Conservation (phyloP, 2,888 invertebrate genomes). For the Notocelia uddmanniana region DNA sequence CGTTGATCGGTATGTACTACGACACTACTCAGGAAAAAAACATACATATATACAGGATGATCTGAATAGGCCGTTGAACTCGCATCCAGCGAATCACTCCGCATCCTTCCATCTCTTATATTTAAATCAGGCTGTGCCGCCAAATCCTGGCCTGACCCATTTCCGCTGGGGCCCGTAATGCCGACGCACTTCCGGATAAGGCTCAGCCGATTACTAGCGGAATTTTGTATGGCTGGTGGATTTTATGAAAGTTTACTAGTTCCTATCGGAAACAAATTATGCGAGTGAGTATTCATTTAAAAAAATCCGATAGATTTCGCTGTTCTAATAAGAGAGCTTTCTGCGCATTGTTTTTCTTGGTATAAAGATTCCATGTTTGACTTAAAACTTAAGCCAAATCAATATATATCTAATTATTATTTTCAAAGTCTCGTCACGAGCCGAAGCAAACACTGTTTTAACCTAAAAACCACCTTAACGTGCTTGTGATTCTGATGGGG, state of each 20-base stretch:
- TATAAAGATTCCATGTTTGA: no score
- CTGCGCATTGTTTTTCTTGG: no score
- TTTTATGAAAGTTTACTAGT: background rate
- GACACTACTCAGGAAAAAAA: background rate
- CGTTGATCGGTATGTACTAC: no score
- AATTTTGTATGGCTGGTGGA: background rate
- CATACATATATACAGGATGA: background rate
- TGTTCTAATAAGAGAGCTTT: background rate
- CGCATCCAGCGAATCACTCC: conserved; percentile 48
- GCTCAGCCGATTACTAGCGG: conserved; percentile 57
- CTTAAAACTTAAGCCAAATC: no score
- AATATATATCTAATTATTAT: no score
- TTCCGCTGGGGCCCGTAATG: conserved; percentile 80
- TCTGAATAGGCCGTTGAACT: conserved; percentile 8
- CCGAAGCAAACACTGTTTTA: no score
- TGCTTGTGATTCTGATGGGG: no score
- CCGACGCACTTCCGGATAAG: conserved; percentile 63
- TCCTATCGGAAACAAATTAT: background rate
- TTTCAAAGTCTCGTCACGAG: no score
- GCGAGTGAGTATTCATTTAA: background rate
- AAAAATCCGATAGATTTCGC: no score
- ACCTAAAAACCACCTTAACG: no score
- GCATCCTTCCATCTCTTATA: conserved; percentile 71
- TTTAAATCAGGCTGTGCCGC: conserved; percentile 78
- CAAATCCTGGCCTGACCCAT: conserved; percentile 83